Percentiles rank a stretch among this genome's conserved stretches.
Conservation (phyloP, 2,113 vertebrate species). For the Cephalopholis sonnerati region DNA sequence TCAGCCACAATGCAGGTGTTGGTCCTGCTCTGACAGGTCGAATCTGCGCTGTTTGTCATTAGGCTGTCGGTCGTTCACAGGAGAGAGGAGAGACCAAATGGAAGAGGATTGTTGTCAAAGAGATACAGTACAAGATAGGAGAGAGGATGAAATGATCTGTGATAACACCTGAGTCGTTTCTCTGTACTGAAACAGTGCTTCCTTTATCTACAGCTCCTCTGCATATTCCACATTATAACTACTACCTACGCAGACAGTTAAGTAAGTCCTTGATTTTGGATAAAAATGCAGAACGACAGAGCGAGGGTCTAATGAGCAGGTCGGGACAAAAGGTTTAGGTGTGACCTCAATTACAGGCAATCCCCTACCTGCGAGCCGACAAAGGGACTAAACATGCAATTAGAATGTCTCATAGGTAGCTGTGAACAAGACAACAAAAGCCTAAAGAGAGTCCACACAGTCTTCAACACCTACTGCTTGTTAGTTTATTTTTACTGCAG, state of each 20-base stretch:
- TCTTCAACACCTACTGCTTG: constrained; percentile 76
- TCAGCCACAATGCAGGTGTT: constrained; percentile 77
- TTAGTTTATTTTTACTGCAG: constrained; percentile 80
- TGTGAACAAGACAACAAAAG: constrained; percentile 80
- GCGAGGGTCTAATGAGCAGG: constrained; percentile 66
- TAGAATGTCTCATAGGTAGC: constrained; percentile 74
- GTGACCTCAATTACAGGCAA: constrained; percentile 77
- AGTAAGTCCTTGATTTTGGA: background rate
- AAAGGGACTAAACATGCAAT: constrained; percentile 78
- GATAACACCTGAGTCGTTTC: constrained; percentile 23
- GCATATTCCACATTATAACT: constrained; percentile 8
- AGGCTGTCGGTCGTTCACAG: constrained; percentile 81
- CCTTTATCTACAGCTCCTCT: constrained; percentile 25
- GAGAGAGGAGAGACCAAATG: constrained; percentile 72
- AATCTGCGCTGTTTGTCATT: constrained; percentile 73
- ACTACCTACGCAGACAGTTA: background rate
- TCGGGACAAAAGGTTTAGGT: constrained; percentile 75
- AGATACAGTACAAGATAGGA: constrained; percentile 66
- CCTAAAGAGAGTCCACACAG: constrained; percentile 73
- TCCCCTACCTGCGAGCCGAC: constrained; percentile 74
- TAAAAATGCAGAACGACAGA: constrained; percentile 31
- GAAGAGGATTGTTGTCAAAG: constrained; percentile 63
- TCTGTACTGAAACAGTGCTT: constrained; percentile 13
- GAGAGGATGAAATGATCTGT: constrained; percentile 46
- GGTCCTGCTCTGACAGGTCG: constrained; percentile 77